Percentiles rank a stretch among this genome's conserved stretches.
Evolutionary conservation across 2,113 vertebrate genomes (phyloP).

Genomic region (Gobiocypris rarus): DNA sequence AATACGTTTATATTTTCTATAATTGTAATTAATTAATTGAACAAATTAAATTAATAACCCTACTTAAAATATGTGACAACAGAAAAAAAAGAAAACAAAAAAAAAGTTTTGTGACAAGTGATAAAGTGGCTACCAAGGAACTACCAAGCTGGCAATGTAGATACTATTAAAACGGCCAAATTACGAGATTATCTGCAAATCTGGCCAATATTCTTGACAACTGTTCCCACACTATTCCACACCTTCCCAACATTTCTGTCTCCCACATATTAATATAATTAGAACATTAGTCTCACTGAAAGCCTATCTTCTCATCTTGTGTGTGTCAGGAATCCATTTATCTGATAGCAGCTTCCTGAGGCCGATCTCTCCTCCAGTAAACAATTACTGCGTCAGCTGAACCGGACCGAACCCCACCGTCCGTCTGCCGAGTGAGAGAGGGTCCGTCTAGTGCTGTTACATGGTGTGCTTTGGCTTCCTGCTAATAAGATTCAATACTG

Average conservation of each 20-base stretch:
- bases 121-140: no score
- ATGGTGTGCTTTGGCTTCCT: slow-evolving; percentile 1
- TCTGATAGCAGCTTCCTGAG: slow-evolving; percentile 73
- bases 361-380: slow-evolving; percentile 63
- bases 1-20: no score
- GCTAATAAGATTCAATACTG: not conserved
- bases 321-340: slow-evolving; percentile 71
- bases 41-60: no score
- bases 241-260: not conserved
- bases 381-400: slow-evolving; percentile 63
- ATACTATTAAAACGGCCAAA: not conserved
- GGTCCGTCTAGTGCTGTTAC: not conserved
- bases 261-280: slow-evolving; percentile 1
- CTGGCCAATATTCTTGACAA: not conserved
- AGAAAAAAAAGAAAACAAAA: no score
- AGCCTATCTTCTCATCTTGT: slow-evolving; percentile 67
- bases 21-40: no score
- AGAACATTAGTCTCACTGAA: slow-evolving; percentile 57
- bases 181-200: not conserved
- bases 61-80: no score
- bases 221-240: not conserved
- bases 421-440: not conserved
- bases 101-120: no score
- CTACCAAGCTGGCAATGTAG: not conserved
- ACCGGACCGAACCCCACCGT: slow-evolving; percentile 14